Base-by-base conservation (phyloP, 2,797 vertebrate genomes). In the Lacerta bilineata region DNA sequence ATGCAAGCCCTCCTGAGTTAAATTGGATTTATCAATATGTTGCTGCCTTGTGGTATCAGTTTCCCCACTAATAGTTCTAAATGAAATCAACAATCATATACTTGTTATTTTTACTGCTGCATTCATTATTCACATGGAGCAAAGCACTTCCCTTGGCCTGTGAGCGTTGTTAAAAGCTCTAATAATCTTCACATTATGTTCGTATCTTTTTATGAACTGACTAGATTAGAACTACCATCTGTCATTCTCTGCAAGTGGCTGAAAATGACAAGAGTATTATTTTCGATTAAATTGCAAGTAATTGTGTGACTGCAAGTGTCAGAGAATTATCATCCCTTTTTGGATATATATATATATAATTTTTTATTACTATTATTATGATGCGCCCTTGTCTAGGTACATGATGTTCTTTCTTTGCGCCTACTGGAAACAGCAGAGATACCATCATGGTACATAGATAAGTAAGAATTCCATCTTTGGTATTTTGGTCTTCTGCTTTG, bases 321-420 rank as follows among this genome's bases (percentile, higher is more conserved):
- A 89, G 75, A 84, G 81, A 33, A 80, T 79, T 88, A 7, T 8
- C 29, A 4, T 69, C 59, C 4, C 61, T 80, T 84, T 88, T 86
- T 2, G 0, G 50, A 55, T 55, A 55, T 55, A 55, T 55, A 55
- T 55, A 55, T 55, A 55, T 55, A 50, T 50, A 33, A 33, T 33
- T 33, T 43, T 15, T 55, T 55, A 55, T 55, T 23, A 72, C 69
- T 66, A 72, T 90, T 86, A 27, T 79, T 84, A 11, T 84, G 39
- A 85, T 78, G 46, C 55, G 5, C 36, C 9, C 50, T 80, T 29
- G 29, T 86, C 55, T 72, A 46, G 83, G 17, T 27, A 61, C 9
- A 86, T 15, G 11, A 4, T 76, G 18, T 55, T 84, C 9, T 80
- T 68, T 86, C 77, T 82, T 1, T 8, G 13, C 10, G 29, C 41